phyloP scores from a whole-genome alignment of 2,888 invertebrate species.

The Amphipoea lucens region DNA sequence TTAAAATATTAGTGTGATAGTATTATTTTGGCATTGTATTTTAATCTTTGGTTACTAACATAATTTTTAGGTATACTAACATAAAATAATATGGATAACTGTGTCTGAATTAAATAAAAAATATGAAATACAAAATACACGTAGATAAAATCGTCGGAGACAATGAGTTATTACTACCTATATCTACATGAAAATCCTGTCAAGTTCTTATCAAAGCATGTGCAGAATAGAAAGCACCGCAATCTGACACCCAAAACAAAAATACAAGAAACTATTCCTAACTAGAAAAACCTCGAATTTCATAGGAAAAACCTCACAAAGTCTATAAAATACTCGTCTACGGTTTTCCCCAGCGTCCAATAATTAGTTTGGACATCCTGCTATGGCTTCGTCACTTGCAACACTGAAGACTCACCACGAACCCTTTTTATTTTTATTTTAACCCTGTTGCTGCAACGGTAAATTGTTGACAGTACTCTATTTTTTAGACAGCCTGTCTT shows the following conservation, averaged over 20 bases:
- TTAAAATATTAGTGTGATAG: no score
- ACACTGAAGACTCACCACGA: slow-evolving; percentile 32
- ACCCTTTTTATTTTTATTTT: slow-evolving; percentile 32
- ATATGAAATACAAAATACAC: not conserved
- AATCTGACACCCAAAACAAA: not conserved
- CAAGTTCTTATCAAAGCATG: not conserved
- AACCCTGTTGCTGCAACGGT: slow-evolving; percentile 38
- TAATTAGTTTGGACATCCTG: slow-evolving; percentile 66
- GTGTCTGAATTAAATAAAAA: no score
- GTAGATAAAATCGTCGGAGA: not conserved
- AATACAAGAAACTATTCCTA: not conserved
- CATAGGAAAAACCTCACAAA: not conserved
- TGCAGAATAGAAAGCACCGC: not conserved
- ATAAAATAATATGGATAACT: no score
- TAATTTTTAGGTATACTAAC: no score
- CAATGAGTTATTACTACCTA: not conserved
- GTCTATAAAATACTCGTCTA: slow-evolving; percentile 26
- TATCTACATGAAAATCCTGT: not conserved
- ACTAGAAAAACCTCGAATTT: not conserved
- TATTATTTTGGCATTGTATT: no score
- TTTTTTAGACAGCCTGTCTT: slow-evolving; percentile 3
- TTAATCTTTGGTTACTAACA: no score
- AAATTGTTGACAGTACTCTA: slow-evolving; percentile 20
- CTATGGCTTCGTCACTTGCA: slow-evolving; percentile 56
- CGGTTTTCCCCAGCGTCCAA: slow-evolving; percentile 45